phyloP scores from a whole-genome alignment of 2,113 vertebrate genomes.

The Rutilus rutilus region DNA sequence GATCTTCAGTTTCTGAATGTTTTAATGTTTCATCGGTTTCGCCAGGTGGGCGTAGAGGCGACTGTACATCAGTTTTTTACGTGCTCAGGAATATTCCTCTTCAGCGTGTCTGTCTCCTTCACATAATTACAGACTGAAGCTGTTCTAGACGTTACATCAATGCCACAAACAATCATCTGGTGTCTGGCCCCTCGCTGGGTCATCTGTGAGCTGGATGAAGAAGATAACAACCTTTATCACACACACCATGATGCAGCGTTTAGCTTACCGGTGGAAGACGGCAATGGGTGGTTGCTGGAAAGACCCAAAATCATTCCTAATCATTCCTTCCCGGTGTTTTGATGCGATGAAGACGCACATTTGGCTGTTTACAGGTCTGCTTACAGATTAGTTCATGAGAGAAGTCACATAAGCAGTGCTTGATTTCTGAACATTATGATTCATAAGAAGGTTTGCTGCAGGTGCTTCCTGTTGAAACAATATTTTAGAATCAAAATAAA shows the following conservation, averaged over 20 bases:
- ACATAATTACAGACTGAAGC: slow-evolving; percentile 57
- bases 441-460: background rate
- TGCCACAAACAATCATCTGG: slow-evolving; percentile 62
- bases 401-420: background rate
- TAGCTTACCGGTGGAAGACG: slow-evolving; percentile 1
- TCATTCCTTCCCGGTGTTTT: background rate
- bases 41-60: background rate
- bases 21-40: background rate
- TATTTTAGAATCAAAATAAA: background rate
- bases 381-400: background rate
- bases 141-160: slow-evolving; percentile 60
- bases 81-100: slow-evolving; percentile 30
- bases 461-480: background rate
- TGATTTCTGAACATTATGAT: slow-evolving; percentile 10
- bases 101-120: slow-evolving; percentile 47
- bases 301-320: background rate
- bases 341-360: background rate
- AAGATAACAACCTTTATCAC: slow-evolving; percentile 49
- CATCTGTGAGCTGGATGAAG: slow-evolving; percentile 51
- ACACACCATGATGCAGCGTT: slow-evolving; percentile 32
- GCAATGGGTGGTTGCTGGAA: slow-evolving; percentile 3
- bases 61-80: background rate
- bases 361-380: background rate
- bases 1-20: background rate
- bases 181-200: slow-evolving; percentile 55